Percentiles rank a stretch among this genome's conserved stretches.
phyloP scores from a whole-genome alignment of 1,140 invertebrate species.

The Scaptomyza graminum region DNA sequence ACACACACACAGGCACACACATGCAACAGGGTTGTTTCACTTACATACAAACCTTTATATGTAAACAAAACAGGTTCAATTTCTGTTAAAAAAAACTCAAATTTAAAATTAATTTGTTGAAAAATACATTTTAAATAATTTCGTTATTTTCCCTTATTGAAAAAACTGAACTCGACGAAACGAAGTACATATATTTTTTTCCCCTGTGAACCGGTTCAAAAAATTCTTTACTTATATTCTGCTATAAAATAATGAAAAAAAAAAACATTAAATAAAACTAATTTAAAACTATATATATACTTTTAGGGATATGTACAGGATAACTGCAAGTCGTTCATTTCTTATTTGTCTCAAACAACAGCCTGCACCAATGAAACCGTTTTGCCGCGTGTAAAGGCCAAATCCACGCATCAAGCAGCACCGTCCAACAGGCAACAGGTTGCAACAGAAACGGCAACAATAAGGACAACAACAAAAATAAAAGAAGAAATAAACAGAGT shows the following conservation, averaged over 20 bases:
- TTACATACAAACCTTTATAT: not conserved
- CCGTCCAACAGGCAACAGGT: slow-evolving; percentile 51
- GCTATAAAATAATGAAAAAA: not conserved
- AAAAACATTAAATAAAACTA: too few species aligned
- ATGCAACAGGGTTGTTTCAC: too few species aligned
- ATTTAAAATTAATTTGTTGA: too few species aligned
- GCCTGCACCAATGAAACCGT: slow-evolving; percentile 43
- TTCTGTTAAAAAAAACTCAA: too few species aligned
- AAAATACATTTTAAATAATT: too few species aligned
- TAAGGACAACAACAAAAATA: not conserved
- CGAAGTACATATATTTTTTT: not conserved
- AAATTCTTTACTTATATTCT: not conserved
- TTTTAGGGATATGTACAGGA: slow-evolving; percentile 1
- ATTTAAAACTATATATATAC: not conserved
- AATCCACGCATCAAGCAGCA: slow-evolving; percentile 8
- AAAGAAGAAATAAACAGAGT: not conserved
- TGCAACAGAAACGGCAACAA: slow-evolving; percentile 15
- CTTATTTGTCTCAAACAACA: slow-evolving; percentile 3
- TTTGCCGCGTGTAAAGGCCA: slow-evolving; percentile 21
- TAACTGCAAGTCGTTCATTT: slow-evolving; percentile 6
- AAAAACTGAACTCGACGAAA: too few species aligned
- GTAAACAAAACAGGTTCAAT: too few species aligned
- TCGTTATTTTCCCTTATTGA: too few species aligned
- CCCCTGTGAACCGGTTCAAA: not conserved
- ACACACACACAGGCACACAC: not conserved